Evolutionary conservation across 2,888 invertebrate species (phyloP).

Genomic region (Petrolisthes manimaculis): DNA sequence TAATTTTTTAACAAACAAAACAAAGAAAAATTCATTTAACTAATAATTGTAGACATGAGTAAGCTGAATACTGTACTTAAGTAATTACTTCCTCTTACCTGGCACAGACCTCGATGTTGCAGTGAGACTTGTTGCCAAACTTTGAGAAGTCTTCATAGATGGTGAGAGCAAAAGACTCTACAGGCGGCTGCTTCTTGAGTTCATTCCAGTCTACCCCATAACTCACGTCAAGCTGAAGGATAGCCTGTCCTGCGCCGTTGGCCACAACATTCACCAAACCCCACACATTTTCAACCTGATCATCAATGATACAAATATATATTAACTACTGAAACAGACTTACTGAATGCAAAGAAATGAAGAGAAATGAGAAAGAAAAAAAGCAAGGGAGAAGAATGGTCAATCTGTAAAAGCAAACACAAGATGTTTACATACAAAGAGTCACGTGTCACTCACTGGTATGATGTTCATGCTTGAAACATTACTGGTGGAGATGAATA

Average conservation of each 20-base stretch:
- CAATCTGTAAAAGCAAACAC: no score
- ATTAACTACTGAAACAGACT: background rate
- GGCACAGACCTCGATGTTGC: conserved; percentile 69
- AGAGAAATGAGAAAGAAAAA: background rate
- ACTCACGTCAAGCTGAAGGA: conserved; percentile 73
- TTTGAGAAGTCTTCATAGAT: conserved; percentile 70
- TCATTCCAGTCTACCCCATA: conserved; percentile 70
- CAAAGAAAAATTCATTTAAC: background rate
- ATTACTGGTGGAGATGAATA: conserved; percentile 56
- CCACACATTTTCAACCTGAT: conserved; percentile 63
- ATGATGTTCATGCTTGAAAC: conserved; percentile 52
- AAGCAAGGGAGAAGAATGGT: background rate
- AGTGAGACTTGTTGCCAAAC: conserved; percentile 70
- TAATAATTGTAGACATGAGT: conserved; percentile 16
- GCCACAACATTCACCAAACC: conserved; percentile 71
- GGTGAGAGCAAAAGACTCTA: conserved; percentile 71
- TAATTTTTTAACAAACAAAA: background rate
- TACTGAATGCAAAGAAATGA: background rate
- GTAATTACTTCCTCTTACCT: conserved; percentile 67
- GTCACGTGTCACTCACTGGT: conserved; percentile 38
- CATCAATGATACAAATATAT: background rate
- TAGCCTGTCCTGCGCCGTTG: conserved; percentile 73
- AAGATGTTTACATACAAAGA: no score
- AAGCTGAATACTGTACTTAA: background rate
- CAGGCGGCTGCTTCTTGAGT: conserved; percentile 68